Base-by-base conservation (phyloP, 2,888 invertebrate species). In the Epicampocera succincta region DNA sequence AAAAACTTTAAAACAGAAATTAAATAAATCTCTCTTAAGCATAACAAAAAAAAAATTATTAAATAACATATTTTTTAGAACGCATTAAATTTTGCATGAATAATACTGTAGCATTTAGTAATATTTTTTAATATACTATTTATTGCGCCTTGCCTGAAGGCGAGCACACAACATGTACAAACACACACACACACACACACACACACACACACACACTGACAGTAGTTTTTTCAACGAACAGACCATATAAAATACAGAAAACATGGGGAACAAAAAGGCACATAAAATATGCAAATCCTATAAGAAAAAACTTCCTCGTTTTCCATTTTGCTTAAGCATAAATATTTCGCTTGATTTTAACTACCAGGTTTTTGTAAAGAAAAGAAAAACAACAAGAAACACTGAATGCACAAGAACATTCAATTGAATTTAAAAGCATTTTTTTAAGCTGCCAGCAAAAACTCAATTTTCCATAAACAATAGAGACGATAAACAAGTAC, bases 251-350 rank as follows among this genome's bases (percentile, higher is more conserved):
- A 44, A 60, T n/a, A 13, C 13, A 58, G 48, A 54, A 69, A 48
- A 50, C 44, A 17, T 48, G n/a, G 13, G n/a, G 11, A 60, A 56
- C 33, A 65, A 56, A 58, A 17, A 58, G 71, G 46, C 54, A 60
- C 75, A 52, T 75, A 54, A 52, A 71, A 75, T 75, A 80, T 80
- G 75, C 65, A 75, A 80, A 80, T 75, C 75, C 46, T 38, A 54
- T 60, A 75, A n/a, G n/a, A n/a, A 75, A 74, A 71, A 60, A 46
- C 42, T 68, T 74, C 69, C 50, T 54, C 44, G 63, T 25, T 56
- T 58, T 63, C 66, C 13, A 46, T n/a, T 38, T 17, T 42, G 15
- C 29, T 72, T 33, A 5, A n/a, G 42, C n/a, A 40, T 44, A 19
- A 29, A 17, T 21, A 19, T 52, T 56, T 33, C 2, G 29, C 3